These are phyloP conservation scores for Drosophila malerkotliana DNA, from an alignment of 1,140 invertebrate genomes.

Conservation along the genomic window DNA sequence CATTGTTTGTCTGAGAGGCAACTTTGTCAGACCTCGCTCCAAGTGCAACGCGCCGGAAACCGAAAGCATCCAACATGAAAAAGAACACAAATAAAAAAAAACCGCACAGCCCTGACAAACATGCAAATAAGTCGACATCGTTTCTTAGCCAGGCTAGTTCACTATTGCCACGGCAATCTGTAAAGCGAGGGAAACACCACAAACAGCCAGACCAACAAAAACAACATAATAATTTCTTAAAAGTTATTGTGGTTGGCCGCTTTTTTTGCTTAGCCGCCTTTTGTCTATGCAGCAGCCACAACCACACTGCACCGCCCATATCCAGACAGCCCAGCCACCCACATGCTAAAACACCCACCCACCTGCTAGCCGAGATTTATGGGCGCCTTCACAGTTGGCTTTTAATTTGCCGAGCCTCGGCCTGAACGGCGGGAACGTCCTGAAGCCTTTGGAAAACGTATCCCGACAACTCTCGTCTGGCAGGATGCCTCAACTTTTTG, in stretches of 20 bases:
- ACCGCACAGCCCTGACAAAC: slow-evolving; percentile 13
- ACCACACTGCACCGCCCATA: background rate
- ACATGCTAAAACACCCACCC: background rate
- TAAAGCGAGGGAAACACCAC: slow-evolving; percentile 3
- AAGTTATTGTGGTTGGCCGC: slow-evolving; percentile 53
- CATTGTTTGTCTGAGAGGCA: slow-evolving; percentile 72
- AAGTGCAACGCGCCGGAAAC: slow-evolving; percentile 68
- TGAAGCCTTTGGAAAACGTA: slow-evolving; percentile 49
- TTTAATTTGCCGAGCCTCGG: slow-evolving; percentile 60
- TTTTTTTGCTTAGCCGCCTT: slow-evolving; percentile 32
- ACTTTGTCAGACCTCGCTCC: slow-evolving; percentile 53
- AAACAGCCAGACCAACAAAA: slow-evolving; percentile 1
- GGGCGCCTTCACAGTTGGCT: slow-evolving; percentile 63
- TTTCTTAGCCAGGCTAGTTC: slow-evolving; percentile 38
- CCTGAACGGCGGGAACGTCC: slow-evolving; percentile 25
- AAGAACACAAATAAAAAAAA: slow-evolving; percentile 26
- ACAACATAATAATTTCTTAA: slow-evolving; percentile 61
- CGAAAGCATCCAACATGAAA: slow-evolving; percentile 41
- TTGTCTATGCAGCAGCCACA: slow-evolving; percentile 57
- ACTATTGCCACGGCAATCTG: slow-evolving; percentile 28
- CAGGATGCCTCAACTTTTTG: slow-evolving; percentile 63
- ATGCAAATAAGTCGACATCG: slow-evolving; percentile 63
- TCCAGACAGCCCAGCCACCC: background rate
- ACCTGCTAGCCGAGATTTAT: slow-evolving; percentile 66
- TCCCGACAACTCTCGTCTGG: slow-evolving; percentile 42